Evolutionary conservation across 2,888 invertebrate species (phyloP).

Genomic region (Protonemura montana): DNA sequence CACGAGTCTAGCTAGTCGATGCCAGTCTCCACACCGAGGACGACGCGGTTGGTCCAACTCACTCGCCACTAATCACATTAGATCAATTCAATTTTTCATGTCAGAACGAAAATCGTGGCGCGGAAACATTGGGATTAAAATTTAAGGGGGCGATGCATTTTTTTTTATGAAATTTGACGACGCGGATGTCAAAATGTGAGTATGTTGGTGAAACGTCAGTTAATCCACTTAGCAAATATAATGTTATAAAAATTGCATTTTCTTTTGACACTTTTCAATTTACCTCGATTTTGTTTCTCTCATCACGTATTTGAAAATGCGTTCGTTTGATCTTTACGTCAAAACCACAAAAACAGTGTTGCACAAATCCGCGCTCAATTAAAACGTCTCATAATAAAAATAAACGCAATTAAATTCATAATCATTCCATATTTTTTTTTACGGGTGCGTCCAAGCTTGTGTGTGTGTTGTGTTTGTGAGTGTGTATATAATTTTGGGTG

Average conservation of each 20-base stretch:
- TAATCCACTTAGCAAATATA: not conserved
- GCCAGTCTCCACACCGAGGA: slow-evolving; percentile 28
- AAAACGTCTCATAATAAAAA: not conserved
- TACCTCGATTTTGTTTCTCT: not conserved
- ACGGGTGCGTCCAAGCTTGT: not conserved
- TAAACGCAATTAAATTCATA: not conserved
- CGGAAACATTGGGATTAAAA: not conserved
- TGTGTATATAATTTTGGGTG: slow-evolving; percentile 17
- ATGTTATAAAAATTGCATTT: not conserved
- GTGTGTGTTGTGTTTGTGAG: not conserved
- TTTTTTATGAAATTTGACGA: not conserved
- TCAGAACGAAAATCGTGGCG: not conserved
- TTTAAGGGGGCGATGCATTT: not conserved
- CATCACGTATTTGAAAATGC: too few relatives aligned
- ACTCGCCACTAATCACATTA: not conserved
- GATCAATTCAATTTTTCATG: not conserved
- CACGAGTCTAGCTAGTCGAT: slow-evolving; percentile 5
- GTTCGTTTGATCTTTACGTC: too few relatives aligned
- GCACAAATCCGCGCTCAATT: not conserved
- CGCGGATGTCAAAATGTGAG: not conserved
- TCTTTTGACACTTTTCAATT: not conserved
- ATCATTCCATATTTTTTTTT: not conserved
- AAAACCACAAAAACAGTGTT: not conserved
- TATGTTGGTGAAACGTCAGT: not conserved
- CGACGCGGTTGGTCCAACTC: not conserved